These are phyloP conservation scores for Stramonita haemastoma DNA, from an alignment of 2,888 invertebrate species.

Conservation along the genomic window DNA sequence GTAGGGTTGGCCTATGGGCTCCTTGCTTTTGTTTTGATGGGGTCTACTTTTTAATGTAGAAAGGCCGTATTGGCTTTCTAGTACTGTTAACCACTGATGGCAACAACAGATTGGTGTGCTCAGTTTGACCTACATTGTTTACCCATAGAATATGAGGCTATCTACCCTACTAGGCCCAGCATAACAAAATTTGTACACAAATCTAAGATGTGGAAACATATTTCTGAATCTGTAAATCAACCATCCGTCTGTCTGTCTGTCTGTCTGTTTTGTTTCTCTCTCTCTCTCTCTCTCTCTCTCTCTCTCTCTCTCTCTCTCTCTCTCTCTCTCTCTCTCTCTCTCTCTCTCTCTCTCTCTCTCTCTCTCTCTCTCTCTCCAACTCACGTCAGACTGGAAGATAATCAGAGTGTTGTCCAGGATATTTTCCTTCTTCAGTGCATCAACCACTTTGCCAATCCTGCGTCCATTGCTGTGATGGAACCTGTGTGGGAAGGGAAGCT, in stretches of 20 bases:
- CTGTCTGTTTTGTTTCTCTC: not conserved
- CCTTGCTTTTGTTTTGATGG: no score
- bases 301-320: not conserved
- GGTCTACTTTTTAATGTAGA: no score
- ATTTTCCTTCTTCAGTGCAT: not conserved
- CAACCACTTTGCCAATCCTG: not conserved
- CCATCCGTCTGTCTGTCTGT: not conserved
- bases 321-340: not conserved
- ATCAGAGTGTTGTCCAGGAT: not conserved
- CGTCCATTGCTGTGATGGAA: not conserved
- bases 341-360: not conserved
- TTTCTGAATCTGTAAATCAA: no score
- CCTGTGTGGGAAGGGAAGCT: not conserved
- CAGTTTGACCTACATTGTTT: no score
- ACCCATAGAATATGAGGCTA: no score
- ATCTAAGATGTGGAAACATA: no score
- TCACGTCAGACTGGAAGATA: conserved; percentile 2
- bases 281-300: not conserved
- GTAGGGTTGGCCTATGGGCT: no score
- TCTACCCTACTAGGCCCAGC: no score
- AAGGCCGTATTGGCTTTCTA: no score
- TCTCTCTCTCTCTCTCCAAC: not conserved
- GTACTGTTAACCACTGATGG: no score
- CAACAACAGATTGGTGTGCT: no score
- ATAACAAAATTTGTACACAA: no score